Percentiles rank a stretch among this genome's conserved stretches.
Conservation (phyloP, 2,797 vertebrate species). For the Poeciliopsis turneri region DNA sequence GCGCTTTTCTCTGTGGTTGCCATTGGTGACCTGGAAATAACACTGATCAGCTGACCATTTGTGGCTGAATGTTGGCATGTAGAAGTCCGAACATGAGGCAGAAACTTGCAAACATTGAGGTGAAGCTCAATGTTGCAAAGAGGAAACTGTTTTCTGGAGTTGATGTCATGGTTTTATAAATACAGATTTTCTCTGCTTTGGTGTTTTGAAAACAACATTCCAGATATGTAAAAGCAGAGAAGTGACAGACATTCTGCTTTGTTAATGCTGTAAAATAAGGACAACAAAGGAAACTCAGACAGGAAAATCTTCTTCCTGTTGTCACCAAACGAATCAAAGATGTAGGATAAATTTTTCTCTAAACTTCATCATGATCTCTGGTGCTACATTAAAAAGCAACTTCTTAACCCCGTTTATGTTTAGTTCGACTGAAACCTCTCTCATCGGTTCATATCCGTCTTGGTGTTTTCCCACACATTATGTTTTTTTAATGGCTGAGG, state of each 20-base stretch:
- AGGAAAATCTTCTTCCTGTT: background rate
- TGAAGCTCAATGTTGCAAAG: background rate
- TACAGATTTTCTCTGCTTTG: background rate
- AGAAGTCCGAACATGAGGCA: no score
- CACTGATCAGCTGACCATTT: background rate
- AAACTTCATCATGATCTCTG: background rate
- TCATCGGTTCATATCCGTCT: background rate
- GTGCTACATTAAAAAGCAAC: background rate
- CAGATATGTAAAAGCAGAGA: background rate
- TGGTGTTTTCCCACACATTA: background rate
- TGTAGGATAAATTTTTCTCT: background rate
- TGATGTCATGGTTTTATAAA: background rate
- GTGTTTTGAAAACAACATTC: background rate
- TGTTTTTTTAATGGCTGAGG: background rate
- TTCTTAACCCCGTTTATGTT: background rate
- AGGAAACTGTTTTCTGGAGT: background rate
- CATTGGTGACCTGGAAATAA: background rate
- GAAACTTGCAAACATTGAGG: background rate
- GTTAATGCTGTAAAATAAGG: background rate
- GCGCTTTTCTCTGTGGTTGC: background rate
- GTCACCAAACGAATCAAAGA: background rate
- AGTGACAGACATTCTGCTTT: background rate
- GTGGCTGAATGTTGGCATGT: background rate
- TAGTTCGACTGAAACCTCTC: background rate
- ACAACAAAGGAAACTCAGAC: background rate